Evolutionary conservation across 2,888 invertebrate species (phyloP).

Genomic region (Automeris io): DNA sequence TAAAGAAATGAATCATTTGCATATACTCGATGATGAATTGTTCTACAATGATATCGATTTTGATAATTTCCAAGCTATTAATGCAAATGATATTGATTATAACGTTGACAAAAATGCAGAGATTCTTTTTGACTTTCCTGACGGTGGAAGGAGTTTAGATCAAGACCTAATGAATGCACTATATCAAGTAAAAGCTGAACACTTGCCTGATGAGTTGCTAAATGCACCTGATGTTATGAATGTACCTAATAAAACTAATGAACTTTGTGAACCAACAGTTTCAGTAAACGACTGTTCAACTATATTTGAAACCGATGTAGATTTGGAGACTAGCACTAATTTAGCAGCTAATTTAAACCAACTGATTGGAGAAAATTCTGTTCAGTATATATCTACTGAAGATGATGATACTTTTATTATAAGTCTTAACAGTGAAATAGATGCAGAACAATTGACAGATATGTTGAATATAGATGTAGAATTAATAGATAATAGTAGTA

Average conservation of each 20-base stretch:
- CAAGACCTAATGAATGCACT: constrained; percentile 60
- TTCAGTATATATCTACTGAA: constrained; percentile 67
- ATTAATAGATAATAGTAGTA: constrained; percentile 21
- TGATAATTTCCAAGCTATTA: constrained; percentile 55
- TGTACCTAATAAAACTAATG: constrained; percentile 26
- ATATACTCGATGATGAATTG: constrained; percentile 59
- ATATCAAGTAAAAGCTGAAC: constrained; percentile 44
- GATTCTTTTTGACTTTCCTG: constrained; percentile 51
- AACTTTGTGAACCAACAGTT: constrained; percentile 26
- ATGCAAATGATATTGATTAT: constrained; percentile 52
- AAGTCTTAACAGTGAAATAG: constrained; percentile 64
- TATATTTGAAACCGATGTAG: constrained; percentile 68
- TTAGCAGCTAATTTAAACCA: constrained; percentile 67
- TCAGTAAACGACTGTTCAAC: constrained; percentile 63
- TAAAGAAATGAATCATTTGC: constrained; percentile 64
- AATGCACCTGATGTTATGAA: constrained; percentile 35
- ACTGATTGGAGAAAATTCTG: constrained; percentile 62
- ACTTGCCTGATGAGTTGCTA: constrained; percentile 50
- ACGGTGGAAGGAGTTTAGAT: constrained; percentile 45
- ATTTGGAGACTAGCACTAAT: constrained; percentile 64
- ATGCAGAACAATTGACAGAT: constrained; percentile 61
- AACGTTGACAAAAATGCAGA: constrained; percentile 40
- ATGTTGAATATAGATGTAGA: constrained; percentile 62
- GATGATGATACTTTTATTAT: constrained; percentile 70
- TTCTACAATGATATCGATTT: constrained; percentile 63